Percentiles rank a stretch among this genome's conserved stretches.
phyloP scores from a whole-genome alignment of 2,797 vertebrate genomes.

The Spinibarbus caldwelli region DNA sequence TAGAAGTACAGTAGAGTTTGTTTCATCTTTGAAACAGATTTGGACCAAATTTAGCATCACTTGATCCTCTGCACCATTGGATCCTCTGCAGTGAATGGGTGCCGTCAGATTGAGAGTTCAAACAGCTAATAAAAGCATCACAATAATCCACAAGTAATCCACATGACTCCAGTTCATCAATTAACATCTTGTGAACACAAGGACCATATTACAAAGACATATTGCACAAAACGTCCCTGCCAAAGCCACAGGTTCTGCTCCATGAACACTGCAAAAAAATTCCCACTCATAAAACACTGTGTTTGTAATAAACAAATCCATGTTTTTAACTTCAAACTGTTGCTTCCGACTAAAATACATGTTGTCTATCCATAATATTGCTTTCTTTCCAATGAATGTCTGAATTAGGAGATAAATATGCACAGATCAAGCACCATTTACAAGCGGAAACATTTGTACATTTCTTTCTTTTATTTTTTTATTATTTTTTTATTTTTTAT shows the following conservation, averaged over 20 bases:
- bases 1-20: not conserved
- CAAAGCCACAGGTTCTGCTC: constrained; percentile 36
- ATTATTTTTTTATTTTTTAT: not conserved
- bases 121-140: not conserved
- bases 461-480: not conserved
- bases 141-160: not conserved
- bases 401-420: not conserved
- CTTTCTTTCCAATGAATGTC: not conserved
- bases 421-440: not conserved
- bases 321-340: not conserved
- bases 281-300: not conserved
- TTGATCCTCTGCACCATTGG: not conserved
- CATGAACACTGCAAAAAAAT: not conserved
- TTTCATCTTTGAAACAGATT: not conserved
- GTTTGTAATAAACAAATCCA: not conserved
- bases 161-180: not conserved
- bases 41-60: not conserved
- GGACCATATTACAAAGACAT: constrained; percentile 38
- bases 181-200: not conserved
- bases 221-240: constrained; percentile 37
- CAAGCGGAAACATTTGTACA: not conserved
- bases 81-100: not conserved
- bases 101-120: not conserved
- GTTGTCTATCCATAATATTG: not conserved
- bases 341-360: not conserved